These are phyloP conservation scores for Sapajus apella DNA, from an alignment of 2,113 vertebrate genomes.

Conservation along the genomic window DNA sequence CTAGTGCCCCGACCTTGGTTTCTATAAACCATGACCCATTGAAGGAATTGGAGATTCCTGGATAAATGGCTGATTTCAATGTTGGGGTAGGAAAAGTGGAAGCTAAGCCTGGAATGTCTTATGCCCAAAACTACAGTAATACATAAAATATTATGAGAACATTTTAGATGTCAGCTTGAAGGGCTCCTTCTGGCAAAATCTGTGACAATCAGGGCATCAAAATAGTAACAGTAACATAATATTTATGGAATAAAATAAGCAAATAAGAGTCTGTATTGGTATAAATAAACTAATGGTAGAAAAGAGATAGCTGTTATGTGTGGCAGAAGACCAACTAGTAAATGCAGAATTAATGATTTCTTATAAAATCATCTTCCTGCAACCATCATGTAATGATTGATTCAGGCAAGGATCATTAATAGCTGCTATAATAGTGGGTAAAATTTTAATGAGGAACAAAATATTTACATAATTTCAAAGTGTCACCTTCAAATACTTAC, in stretches of 20 bases:
- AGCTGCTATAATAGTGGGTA: conserved; percentile 58
- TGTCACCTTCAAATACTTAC: conserved; percentile 38
- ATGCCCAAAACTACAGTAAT: neutral
- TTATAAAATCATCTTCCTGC: conserved; percentile 41
- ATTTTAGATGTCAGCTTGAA: neutral
- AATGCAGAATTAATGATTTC: conserved; percentile 29
- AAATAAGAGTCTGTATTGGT: neutral
- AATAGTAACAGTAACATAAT: neutral
- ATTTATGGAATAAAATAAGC: neutral
- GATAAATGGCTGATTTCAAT: neutral
- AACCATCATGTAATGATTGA: conserved; percentile 28
- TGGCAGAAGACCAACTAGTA: neutral
- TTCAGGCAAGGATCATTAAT: conserved; percentile 43
- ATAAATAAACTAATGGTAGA: neutral
- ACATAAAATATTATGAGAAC: neutral
- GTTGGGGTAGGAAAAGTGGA: neutral
- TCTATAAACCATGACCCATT: fast-evolving
- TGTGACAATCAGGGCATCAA: neutral
- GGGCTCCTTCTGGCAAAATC: neutral
- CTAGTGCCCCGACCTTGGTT: neutral
- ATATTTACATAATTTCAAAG: conserved; percentile 61
- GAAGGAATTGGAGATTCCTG: neutral
- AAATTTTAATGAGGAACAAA: conserved; percentile 52
- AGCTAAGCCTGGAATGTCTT: neutral
- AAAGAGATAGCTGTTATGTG: neutral